Evolutionary conservation across 2,888 invertebrate genomes (phyloP).

Genomic region (Dione vanillae): DNA sequence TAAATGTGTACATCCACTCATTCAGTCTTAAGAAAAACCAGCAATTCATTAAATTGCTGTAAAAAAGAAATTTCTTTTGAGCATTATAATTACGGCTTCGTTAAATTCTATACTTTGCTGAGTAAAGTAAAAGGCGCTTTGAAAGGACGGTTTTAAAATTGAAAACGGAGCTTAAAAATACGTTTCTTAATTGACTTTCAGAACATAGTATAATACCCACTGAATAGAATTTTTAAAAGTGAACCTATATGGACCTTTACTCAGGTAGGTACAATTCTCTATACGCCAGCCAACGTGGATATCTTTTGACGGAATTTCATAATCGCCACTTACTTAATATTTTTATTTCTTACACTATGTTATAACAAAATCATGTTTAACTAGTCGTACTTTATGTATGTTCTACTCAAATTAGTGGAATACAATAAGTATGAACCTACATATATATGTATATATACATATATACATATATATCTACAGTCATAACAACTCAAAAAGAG

Average conservation of each 20-base stretch:
- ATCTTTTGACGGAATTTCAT: conserved; percentile 22
- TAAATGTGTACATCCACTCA: conserved; percentile 56
- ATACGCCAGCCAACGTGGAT: conserved; percentile 12
- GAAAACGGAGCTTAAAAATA: conserved; percentile 63
- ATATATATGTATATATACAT: neutral
- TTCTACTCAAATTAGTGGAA: neutral
- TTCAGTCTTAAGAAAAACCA: conserved; percentile 65
- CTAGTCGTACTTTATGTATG: neutral
- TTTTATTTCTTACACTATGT: conserved; percentile 14
- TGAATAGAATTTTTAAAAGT: conserved; percentile 50
- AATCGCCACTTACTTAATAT: conserved; percentile 15
- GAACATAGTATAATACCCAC: conserved; percentile 54
- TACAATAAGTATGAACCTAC: neutral
- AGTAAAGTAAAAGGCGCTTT: conserved; percentile 69
- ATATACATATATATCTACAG: neutral
- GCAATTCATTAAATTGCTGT: conserved; percentile 64
- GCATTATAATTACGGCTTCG: conserved; percentile 75
- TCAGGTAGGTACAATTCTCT: conserved; percentile 39
- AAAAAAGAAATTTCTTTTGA: conserved; percentile 68
- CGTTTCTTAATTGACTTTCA: conserved; percentile 60
- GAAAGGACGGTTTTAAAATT: conserved; percentile 67
- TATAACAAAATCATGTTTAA: neutral
- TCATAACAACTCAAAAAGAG: conserved; percentile 15
- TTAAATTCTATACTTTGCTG: conserved; percentile 72
- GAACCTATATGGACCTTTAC: conserved; percentile 46